Percentiles rank a stretch among this genome's conserved stretches.
phyloP scores from a whole-genome alignment of 2,797 vertebrate species.

The Myripristis murdjan region DNA sequence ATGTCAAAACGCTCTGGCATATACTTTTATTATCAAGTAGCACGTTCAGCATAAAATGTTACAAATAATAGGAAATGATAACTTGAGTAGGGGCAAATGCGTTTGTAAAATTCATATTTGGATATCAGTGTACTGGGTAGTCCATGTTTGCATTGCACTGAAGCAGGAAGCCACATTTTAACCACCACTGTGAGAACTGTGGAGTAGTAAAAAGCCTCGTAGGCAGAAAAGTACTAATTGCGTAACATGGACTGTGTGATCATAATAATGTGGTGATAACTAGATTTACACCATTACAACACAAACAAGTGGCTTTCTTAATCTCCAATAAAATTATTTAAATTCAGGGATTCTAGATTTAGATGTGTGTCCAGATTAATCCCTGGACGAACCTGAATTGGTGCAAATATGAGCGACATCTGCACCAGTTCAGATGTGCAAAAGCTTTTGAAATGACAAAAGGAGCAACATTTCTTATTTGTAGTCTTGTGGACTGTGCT shows the following conservation, averaged over 20 bases:
- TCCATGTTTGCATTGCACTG: too few relatives aligned
- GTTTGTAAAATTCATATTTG: too few relatives aligned
- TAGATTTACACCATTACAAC: background rate
- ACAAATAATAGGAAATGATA: background rate
- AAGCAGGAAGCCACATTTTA: too few relatives aligned
- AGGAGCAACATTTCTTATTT: background rate
- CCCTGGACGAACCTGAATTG: background rate
- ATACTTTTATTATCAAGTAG: too few relatives aligned
- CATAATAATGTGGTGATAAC: background rate
- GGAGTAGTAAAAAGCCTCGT: background rate
- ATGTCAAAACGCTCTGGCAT: too few relatives aligned
- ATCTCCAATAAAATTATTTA: too few relatives aligned
- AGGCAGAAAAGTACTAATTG: background rate
- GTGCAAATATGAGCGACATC: too few relatives aligned
- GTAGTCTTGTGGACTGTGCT: background rate
- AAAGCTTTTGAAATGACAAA: too few relatives aligned
- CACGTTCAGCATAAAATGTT: too few relatives aligned
- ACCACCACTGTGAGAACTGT: background rate
- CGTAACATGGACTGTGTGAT: background rate
- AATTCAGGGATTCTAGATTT: background rate
- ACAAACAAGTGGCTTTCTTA: background rate
- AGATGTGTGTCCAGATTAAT: background rate
- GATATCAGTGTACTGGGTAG: too few relatives aligned
- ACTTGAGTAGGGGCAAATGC: background rate
- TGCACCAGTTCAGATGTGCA: too few relatives aligned